These are phyloP conservation scores for Oriolus oriolus DNA, from an alignment of 2,113 vertebrate species.

Conservation along the genomic window DNA sequence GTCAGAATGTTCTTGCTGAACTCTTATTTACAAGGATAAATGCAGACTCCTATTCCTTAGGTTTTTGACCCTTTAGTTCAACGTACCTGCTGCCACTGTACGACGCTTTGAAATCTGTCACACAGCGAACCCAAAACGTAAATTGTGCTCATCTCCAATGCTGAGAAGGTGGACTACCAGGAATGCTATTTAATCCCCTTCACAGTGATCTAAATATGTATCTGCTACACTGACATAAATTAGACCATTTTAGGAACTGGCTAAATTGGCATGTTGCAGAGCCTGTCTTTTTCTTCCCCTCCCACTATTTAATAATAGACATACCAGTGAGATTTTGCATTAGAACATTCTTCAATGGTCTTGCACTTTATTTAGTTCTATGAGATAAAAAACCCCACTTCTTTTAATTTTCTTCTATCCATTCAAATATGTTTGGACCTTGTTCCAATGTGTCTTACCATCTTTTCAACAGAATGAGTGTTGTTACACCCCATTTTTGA, in stretches of 20 bases:
- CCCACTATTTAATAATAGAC: background rate
- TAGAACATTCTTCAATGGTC: background rate
- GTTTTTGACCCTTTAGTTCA: background rate
- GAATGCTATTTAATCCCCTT: background rate
- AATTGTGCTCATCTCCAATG: background rate
- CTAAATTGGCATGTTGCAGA: background rate
- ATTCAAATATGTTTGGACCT: background rate
- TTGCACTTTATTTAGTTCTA: background rate
- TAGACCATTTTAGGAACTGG: background rate
- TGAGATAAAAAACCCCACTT: background rate
- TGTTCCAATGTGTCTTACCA: background rate
- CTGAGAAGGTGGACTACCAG: background rate
- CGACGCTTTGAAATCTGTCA: accelerated
- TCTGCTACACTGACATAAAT: background rate
- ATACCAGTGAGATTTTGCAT: background rate
- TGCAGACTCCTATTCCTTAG: background rate
- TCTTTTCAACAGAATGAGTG: background rate
- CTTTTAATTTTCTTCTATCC: background rate
- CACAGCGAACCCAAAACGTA: background rate
- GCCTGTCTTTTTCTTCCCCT: background rate
- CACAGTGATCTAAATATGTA: background rate
- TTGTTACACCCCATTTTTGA: background rate
- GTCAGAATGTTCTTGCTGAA: background rate
- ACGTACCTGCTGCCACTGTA: background rate
- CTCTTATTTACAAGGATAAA: background rate